A percentile compares a stretch with the other conserved stretches of the same genome.
These are phyloP conservation scores for Adela reaumurella DNA, from an alignment of 2,888 invertebrate species.

Conservation along the genomic window DNA sequence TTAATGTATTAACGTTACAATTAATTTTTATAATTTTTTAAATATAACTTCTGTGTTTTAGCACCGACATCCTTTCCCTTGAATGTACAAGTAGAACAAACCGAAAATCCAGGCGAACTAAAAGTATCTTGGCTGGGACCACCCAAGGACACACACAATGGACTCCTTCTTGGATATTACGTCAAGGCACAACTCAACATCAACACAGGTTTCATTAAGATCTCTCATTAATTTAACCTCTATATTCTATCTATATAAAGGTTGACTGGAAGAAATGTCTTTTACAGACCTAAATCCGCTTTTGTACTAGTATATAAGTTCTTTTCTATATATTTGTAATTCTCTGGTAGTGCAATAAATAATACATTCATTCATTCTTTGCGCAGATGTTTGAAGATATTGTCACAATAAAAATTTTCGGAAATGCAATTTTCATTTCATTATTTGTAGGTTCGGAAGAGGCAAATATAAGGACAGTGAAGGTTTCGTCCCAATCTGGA, in stretches of 20 bases:
- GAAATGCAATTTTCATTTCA: too few relatives aligned
- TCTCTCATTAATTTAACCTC: too few relatives aligned
- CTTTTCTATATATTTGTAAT: too few relatives aligned
- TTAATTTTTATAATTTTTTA: not conserved
- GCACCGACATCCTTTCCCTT: slow-evolving; percentile 41
- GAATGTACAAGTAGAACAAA: slow-evolving; percentile 36
- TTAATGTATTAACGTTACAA: not conserved
- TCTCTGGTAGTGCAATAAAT: too few relatives aligned
- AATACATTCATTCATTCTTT: too few relatives aligned
- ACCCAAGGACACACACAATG: slow-evolving; percentile 36
- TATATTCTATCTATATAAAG: too few relatives aligned
- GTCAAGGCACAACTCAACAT: slow-evolving; percentile 22
- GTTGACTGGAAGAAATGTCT: too few relatives aligned
- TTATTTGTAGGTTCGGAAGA: slow-evolving; percentile 25
- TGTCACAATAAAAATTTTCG: too few relatives aligned
- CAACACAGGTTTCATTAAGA: too few relatives aligned
- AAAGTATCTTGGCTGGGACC: slow-evolving; percentile 39
- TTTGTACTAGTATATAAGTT: too few relatives aligned
- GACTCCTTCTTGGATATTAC: slow-evolving; percentile 38
- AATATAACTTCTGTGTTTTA: slow-evolving; percentile 11
- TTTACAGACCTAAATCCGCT: too few relatives aligned
- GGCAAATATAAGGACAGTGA: slow-evolving; percentile 32
- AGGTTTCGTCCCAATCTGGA: slow-evolving; percentile 31
- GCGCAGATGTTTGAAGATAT: too few relatives aligned
- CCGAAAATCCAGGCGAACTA: slow-evolving; percentile 40